phyloP scores from a whole-genome alignment of 2,113 vertebrate genomes.

The Heterotilapia buettikoferi region DNA sequence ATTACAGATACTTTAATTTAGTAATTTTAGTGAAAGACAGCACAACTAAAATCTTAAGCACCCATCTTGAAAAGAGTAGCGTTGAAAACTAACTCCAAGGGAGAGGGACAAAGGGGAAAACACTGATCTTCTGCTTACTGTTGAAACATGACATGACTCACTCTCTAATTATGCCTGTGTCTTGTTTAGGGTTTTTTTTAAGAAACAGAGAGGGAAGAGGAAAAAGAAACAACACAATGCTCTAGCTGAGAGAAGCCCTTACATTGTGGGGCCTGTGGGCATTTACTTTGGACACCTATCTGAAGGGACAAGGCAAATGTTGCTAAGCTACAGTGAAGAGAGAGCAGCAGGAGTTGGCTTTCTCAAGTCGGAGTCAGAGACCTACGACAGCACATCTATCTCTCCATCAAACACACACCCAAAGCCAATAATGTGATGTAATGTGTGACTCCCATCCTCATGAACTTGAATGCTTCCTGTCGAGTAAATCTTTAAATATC shows the following conservation, averaged over 20 bases:
- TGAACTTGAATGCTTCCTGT: neutral
- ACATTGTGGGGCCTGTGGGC: neutral
- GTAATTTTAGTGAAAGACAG: neutral
- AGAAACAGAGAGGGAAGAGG: neutral
- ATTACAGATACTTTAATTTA: neutral
- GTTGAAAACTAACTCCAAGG: neutral
- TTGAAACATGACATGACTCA: neutral
- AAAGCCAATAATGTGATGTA: neutral
- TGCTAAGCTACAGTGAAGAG: slow-evolving; percentile 46
- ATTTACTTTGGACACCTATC: slow-evolving; percentile 27
- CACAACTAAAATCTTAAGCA: neutral
- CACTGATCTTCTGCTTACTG: neutral
- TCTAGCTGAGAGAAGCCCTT: neutral
- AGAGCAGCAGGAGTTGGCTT: slow-evolving; percentile 21
- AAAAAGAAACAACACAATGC: neutral
- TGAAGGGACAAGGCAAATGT: slow-evolving; percentile 9
- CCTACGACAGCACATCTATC: neutral
- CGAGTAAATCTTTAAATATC: neutral
- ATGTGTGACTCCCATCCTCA: neutral
- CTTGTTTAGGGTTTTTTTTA: neutral
- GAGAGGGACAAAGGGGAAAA: neutral
- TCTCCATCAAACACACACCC: neutral
- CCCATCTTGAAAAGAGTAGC: neutral
- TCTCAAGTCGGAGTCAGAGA: neutral
- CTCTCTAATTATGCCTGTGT: neutral